Base-by-base conservation (phyloP, 2,888 invertebrate species). In the Cetonia aurata region DNA sequence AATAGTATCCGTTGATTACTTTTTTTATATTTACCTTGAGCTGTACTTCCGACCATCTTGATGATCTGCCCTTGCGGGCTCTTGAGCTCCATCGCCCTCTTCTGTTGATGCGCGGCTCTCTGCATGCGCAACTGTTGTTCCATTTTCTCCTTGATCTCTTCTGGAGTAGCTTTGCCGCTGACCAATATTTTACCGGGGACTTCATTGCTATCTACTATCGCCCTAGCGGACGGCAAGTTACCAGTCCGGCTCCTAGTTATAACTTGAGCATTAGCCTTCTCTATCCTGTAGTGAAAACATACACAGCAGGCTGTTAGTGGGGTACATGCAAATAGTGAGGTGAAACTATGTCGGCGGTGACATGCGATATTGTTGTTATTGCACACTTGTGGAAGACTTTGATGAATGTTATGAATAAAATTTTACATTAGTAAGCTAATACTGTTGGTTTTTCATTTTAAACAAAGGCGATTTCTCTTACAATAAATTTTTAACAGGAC, bases 91-190 rank as follows among this genome's bases (percentile, higher is more conserved):
- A 91, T 79, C 0, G 91, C 91, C 62, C 95, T 87, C 83, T 96
- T 96, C 79, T 96, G 96, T 80, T 96, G 95, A 84, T 95, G 94
- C 0, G 94, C 95, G 19, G 94, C 93, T 72, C 96, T 86, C 82
- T 97, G 97, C 78, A 95, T 88, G 70, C 95, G 91, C 74, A 97
- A 85, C 80, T 96, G 95, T 75, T 95, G 94, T 80, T 97, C 96
- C 92, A 96, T 92, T 83, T 95, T 95, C 77, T 96, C 96, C 83
- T 94, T 94, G 73, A 93, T 90, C 79, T 95, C 94, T 75, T 92
- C 89, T 0, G 92, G 89, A 33, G 89, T 89, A 0, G 90, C 87
- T 78, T 90, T 89, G 75, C 85, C 88, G 78, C 83, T 88, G 9
- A 87, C 86, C 4, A 86, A 75, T 79, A 84, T 76, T 71, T 80